Evolutionary conservation across 2,888 invertebrate genomes (phyloP).

Genomic region (Micropterix aruncella): DNA sequence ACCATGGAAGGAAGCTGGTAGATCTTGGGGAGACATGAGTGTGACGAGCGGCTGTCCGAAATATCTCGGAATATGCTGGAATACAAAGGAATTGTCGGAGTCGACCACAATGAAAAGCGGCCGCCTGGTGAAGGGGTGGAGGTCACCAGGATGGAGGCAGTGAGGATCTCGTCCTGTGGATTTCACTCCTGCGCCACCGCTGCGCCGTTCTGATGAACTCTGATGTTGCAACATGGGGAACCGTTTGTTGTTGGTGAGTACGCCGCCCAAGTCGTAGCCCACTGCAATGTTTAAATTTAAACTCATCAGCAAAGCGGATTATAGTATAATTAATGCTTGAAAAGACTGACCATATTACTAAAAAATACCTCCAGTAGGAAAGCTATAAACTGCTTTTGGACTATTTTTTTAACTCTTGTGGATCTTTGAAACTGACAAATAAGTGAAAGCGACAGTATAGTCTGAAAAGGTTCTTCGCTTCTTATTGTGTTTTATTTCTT

Average conservation of each 20-base stretch:
- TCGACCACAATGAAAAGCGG: constrained; percentile 90
- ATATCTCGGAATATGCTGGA: constrained; percentile 76
- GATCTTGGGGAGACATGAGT: constrained; percentile 86
- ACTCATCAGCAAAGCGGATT: too few relatives aligned
- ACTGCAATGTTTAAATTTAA: too few relatives aligned
- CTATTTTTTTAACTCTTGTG: too few relatives aligned
- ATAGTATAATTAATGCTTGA: too few relatives aligned
- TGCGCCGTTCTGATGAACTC: constrained; percentile 15
- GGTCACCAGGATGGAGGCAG: constrained; percentile 85
- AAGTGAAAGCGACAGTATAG: too few relatives aligned
- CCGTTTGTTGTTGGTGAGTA: constrained; percentile 69
- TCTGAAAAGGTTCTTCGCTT: too few relatives aligned
- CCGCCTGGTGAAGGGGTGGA: constrained; percentile 83
- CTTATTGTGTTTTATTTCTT: too few relatives aligned
- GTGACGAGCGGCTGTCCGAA: constrained; percentile 91
- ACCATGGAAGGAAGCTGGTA: constrained; percentile 76
- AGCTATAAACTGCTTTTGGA: too few relatives aligned
- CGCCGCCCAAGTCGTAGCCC: constrained; percentile 86
- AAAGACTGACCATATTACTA: too few relatives aligned
- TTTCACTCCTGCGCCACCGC: constrained; percentile 21
- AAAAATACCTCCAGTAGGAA: too few relatives aligned
- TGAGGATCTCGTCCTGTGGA: constrained; percentile 47
- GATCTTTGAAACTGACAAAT: too few relatives aligned
- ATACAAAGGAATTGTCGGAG: constrained; percentile 88
- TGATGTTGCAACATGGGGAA: background rate